Evolutionary conservation across 2,888 invertebrate species (phyloP), one percentile per base, ranked within the genome.

Genomic region (Amiota mariae): DNA sequence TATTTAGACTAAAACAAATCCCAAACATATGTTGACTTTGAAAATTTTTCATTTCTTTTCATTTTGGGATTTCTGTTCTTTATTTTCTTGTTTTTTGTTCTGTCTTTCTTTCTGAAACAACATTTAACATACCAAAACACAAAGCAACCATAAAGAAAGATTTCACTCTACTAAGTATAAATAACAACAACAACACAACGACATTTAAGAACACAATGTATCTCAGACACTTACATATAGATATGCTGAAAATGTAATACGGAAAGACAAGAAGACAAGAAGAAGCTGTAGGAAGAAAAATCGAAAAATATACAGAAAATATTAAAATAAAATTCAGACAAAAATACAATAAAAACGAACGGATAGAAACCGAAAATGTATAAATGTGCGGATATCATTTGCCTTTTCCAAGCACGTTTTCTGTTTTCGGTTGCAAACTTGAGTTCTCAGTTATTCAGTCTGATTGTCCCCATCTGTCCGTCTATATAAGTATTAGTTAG

Each of bases 11-110:
- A 63, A 63, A 63, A 63, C 36, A 63, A 63, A 63, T 36, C 61
- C 61, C 61, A 63, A 63, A 63, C 61, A 63, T 63, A 36, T 63
- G 61, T 36, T 63, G 61, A 59, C 59, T 59, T 59, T 59, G 59
- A 59, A 59, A 59, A 8, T 59, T 59, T 36, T n/a, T n/a, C 54
- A 54, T 54, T 54, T 54, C 54, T 54, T 12, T 54, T n/a, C 54
- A 18, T 59, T 11, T 18, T 11, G 11, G 6, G 15, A 15, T 63
- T 24, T 36, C 4, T 63, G 36, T 36, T 63, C 13, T 24, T 24
- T 2, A 2, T 61, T 9, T 20, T 8, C 24, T 24, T 36, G 61
- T 20, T 61, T 57, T 57, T 57, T 63, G 1, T 36, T 59, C 11
- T 59, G 1, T 15, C 11, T 59, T 18, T 59, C 9, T n/a, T 15